Evolutionary conservation across 2,113 vertebrate species (phyloP), one percentile per base, ranked within the genome.

Genomic region (Loxodonta africana): DNA sequence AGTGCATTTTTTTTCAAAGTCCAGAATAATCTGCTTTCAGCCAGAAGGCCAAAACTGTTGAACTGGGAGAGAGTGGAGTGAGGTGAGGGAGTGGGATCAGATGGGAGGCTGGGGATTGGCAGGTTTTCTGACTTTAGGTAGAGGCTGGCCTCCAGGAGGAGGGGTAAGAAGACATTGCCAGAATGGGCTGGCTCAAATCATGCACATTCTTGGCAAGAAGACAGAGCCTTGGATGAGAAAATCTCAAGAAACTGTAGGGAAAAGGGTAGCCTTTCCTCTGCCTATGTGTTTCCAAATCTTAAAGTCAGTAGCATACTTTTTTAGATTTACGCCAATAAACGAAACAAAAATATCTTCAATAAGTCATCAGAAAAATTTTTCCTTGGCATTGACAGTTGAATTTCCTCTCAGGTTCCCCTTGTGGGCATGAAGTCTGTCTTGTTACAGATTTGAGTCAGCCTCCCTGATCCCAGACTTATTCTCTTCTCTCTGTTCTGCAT

Each of bases 1-100:
- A 94, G 83, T 12, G 15, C 48, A 37, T 94, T 85, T 97, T 98
- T 97, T 97, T 97, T 96, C 86, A 96, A 96, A 91, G 91, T 97
- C 69, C 37, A 80, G 95, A 91, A 86, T 88, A 95, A 28, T 86
- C 95, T 8, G 30, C 90, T 91, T 96, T 94, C 18, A 30, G 88
- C 63, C 62, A 94, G 92, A 95, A 95, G 46, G 85, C 73, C 90
- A 77, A 92, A 48, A 73, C 95, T 60, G 63, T 60, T 93, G 83
- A 84, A 74, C 44, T 90, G 85, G 88, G 78, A 94, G 83, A 62
- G 90, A 41, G 8, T 57, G 71, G 41, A 11, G n/a, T 78, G n/a
- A n/a, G 26, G 73, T 10, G 28, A 74, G 48, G 69, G 21, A 51
- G 28, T 62, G 33, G 89, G 60, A 65, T 95, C 77, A 53, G 44